Evolutionary conservation across 2,113 vertebrate genomes (phyloP).

Genomic region (Microcebus jonahi): DNA sequence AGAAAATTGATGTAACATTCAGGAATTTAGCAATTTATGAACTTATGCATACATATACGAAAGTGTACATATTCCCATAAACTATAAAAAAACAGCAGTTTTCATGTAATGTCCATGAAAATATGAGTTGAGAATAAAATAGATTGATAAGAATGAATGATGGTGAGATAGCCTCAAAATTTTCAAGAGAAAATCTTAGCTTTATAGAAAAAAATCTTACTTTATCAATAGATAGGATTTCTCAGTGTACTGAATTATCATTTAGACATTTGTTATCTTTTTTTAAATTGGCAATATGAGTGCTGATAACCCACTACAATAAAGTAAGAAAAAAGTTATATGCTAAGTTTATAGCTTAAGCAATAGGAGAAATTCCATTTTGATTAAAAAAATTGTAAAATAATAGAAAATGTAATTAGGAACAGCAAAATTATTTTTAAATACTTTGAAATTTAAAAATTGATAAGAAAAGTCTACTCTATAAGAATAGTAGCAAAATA

Average conservation of each 20-base stretch:
- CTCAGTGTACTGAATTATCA: not conserved
- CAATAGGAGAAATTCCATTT: not conserved
- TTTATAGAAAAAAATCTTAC: not conserved
- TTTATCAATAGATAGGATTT: not conserved
- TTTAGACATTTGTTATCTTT: not conserved
- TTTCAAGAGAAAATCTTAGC: constrained; percentile 21
- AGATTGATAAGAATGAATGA: not conserved
- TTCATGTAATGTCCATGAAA: not conserved
- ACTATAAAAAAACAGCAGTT: not conserved
- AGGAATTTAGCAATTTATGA: not conserved
- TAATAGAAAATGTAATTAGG: not conserved
- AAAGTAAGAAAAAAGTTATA: not conserved
- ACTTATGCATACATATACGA: not conserved
- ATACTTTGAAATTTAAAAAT: not conserved
- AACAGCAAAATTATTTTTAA: constrained; percentile 33
- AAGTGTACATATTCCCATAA: not conserved
- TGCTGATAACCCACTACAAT: not conserved
- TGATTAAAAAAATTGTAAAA: not conserved
- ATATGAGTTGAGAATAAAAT: not conserved
- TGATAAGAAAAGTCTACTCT: not conserved
- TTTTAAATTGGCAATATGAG: not conserved
- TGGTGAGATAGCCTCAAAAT: not conserved
- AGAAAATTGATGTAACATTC: not conserved
- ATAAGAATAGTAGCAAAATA: not conserved
- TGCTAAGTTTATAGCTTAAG: not conserved